These are phyloP conservation scores for Stenolophus ochropezus DNA, from an alignment of 2,888 invertebrate species.

Conservation along the genomic window DNA sequence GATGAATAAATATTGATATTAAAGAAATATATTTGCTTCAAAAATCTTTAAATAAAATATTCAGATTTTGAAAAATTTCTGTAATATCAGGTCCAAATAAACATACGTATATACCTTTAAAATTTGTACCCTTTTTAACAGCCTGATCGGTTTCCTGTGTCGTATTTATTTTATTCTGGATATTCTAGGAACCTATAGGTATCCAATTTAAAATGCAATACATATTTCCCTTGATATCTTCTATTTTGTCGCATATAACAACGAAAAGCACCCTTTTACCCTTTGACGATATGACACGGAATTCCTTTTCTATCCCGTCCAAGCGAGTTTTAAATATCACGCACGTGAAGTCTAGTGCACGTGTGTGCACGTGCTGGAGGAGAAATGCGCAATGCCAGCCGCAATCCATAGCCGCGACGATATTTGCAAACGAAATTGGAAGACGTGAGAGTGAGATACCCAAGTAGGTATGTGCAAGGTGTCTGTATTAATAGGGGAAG, in stretches of 20 bases:
- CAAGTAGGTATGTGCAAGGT: neutral
- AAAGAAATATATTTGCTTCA: no score
- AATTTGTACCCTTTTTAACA: no score
- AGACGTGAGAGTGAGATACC: neutral
- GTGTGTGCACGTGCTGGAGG: slow-evolving; percentile 1
- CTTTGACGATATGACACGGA: neutral
- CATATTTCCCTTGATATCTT: neutral
- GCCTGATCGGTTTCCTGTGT: no score
- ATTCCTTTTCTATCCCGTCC: neutral
- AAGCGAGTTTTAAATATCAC: neutral
- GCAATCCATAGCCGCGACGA: neutral
- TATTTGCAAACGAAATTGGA: slow-evolving; percentile 49
- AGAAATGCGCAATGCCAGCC: neutral
- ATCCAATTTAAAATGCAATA: no score
- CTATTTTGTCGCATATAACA: neutral
- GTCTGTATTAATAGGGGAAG: neutral
- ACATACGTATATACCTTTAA: no score
- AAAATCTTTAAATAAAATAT: no score
- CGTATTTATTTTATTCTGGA: no score
- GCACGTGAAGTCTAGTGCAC: slow-evolving; percentile 7
- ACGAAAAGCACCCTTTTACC: neutral
- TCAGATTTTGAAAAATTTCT: no score
- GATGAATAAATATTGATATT: no score
- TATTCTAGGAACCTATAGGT: no score
- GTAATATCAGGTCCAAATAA: no score